Evolutionary conservation across 2,888 invertebrate species (phyloP).

Genomic region (Cheilosia grossa): DNA sequence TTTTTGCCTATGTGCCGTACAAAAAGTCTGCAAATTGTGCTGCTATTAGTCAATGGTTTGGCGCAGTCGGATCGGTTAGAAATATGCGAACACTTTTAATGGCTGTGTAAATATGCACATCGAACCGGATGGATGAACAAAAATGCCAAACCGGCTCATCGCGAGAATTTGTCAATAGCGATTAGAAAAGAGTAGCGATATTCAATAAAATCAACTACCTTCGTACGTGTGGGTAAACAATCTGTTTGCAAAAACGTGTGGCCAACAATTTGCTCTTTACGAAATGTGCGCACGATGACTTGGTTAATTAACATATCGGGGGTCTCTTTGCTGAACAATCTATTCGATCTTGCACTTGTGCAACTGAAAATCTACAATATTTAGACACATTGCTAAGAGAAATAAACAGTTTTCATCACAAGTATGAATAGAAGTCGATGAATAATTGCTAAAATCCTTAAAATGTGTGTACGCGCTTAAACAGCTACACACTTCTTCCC

Average conservation of each 20-base stretch:
- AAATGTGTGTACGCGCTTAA: too few species aligned
- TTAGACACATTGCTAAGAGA: neutral
- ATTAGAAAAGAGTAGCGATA: constrained; percentile 15
- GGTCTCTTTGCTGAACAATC: neutral
- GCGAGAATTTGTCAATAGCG: constrained; percentile 43
- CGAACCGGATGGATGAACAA: constrained; percentile 25
- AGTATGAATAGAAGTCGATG: too few species aligned
- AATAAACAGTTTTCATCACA: too few species aligned
- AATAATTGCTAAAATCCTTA: too few species aligned
- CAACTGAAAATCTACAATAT: neutral
- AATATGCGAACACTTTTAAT: constrained; percentile 55
- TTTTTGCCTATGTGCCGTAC: constrained; percentile 18
- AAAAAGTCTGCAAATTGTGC: constrained; percentile 39
- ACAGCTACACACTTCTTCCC: too few species aligned
- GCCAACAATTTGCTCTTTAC: constrained; percentile 17
- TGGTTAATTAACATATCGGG: constrained; percentile 2
- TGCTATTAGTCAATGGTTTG: constrained; percentile 17
- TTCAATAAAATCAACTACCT: constrained; percentile 12
- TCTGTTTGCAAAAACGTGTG: constrained; percentile 8
- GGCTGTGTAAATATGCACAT: constrained; percentile 46
- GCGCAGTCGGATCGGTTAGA: constrained; percentile 11
- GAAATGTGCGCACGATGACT: constrained; percentile 1
- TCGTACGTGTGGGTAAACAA: neutral
- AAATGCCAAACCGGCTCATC: constrained; percentile 41
- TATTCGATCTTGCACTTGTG: neutral